Conservation (phyloP, 2,888 invertebrate species). For the Tribolium freemani region DNA sequence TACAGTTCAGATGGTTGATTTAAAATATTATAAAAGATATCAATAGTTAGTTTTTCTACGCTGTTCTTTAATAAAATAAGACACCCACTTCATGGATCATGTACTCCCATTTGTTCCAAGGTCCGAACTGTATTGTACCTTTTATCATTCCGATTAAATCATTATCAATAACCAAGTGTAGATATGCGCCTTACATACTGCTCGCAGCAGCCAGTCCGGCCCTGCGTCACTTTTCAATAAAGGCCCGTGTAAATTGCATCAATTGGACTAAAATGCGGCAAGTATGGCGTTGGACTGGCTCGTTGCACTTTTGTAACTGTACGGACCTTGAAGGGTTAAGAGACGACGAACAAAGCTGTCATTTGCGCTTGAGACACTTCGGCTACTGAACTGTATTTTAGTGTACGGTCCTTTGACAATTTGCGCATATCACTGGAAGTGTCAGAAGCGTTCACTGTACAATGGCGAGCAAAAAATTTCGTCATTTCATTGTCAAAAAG, state of each 20-base stretch:
- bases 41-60: conserved; percentile 59
- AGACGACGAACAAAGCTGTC: conserved; percentile 29
- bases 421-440: conserved; percentile 66
- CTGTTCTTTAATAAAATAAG: conserved; percentile 52
- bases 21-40: conserved; percentile 42
- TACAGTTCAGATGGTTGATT: conserved; percentile 61
- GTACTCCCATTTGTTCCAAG: conserved; percentile 39
- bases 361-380: conserved; percentile 50
- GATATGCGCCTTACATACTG: conserved; percentile 38
- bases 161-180: conserved; percentile 12
- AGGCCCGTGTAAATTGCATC: conserved; percentile 28
- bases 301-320: conserved; percentile 31
- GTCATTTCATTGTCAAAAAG: no score
- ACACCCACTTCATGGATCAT: conserved; percentile 43
- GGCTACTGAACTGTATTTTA: conserved; percentile 56
- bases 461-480: no score
- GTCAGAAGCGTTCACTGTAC: conserved; percentile 66
- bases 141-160: conserved; percentile 20
- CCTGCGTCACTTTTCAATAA: conserved; percentile 15
- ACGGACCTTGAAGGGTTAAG: conserved; percentile 35
- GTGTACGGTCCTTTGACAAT: conserved; percentile 55
- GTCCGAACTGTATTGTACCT: conserved; percentile 41
- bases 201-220: conserved; percentile 19
- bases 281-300: conserved; percentile 24
- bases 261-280: conserved; percentile 21